Evolutionary conservation across 1,140 invertebrate species (phyloP).

Genomic region (Tetraneura akinire): DNA sequence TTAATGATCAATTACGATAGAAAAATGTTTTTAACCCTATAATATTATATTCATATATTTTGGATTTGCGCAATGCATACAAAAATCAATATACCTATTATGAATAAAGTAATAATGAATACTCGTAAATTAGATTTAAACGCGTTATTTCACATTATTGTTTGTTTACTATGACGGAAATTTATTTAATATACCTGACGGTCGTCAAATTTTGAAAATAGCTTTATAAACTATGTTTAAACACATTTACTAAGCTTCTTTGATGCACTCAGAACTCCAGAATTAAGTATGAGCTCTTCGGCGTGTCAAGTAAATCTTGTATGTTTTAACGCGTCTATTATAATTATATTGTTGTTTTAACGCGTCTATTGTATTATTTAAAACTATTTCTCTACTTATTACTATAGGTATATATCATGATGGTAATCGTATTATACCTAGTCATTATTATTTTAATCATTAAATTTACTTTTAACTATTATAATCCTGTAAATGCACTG

Average conservation of each 20-base stretch:
- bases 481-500: too few species aligned
- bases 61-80: too few species aligned
- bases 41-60: too few species aligned
- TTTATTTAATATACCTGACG: constrained; percentile 1
- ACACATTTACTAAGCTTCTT: constrained; percentile 16
- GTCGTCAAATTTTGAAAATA: constrained; percentile 10
- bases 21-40: too few species aligned
- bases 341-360: too few species aligned
- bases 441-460: background rate
- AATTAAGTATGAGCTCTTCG: background rate
- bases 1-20: too few species aligned
- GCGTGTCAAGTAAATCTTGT: too few species aligned
- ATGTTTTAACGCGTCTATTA: background rate
- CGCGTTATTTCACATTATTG: background rate
- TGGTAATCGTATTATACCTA: background rate
- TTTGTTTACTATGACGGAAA: background rate
- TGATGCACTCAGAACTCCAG: constrained; percentile 30
- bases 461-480: background rate
- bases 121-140: background rate
- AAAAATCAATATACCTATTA: too few species aligned
- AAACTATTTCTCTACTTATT: too few species aligned
- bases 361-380: background rate
- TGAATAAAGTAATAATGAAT: too few species aligned
- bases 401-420: too few species aligned
- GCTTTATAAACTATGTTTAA: constrained; percentile 16